Percentiles rank a stretch among this genome's conserved stretches.
phyloP scores from a whole-genome alignment of 2,113 vertebrate species.

The Scolopax mira region DNA sequence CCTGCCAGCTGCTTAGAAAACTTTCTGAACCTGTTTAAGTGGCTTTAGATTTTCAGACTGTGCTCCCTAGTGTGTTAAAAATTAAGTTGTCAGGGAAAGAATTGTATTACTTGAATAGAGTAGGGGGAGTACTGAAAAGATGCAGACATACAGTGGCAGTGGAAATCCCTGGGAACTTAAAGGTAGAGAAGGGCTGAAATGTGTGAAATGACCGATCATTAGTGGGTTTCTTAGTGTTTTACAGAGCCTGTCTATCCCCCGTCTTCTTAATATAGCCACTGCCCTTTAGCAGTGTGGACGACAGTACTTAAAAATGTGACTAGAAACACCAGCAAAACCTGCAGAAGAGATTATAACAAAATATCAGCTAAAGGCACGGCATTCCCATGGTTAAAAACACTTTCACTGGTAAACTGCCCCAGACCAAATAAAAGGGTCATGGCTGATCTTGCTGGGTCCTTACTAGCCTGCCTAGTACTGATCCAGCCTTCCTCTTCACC shows the following conservation, averaged over 20 bases:
- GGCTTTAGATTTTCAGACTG: constrained; percentile 36
- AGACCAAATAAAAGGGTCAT: neutral
- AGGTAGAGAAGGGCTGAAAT: neutral
- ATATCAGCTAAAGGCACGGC: neutral
- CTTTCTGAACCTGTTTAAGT: constrained; percentile 31
- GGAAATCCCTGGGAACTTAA: neutral
- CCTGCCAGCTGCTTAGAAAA: constrained; percentile 43
- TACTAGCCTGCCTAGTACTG: neutral
- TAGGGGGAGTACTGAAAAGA: neutral
- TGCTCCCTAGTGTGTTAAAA: constrained; percentile 36
- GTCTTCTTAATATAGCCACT: constrained; percentile 15
- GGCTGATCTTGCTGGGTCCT: neutral
- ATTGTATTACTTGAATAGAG: neutral
- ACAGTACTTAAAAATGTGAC: neutral
- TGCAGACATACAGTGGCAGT: neutral
- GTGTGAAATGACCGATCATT: neutral
- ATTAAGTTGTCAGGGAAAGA: constrained; percentile 51
- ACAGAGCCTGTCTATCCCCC: neutral
- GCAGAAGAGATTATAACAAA: constrained; percentile 27
- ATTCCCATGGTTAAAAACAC: neutral
- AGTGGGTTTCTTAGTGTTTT: neutral
- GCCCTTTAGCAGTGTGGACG: neutral
- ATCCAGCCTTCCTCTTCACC: neutral
- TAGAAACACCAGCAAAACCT: neutral
- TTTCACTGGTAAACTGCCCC: neutral